Evolutionary conservation across 2,888 invertebrate genomes (phyloP), one percentile per base, ranked within the genome.

Genomic region (Amphipoea oculea): DNA sequence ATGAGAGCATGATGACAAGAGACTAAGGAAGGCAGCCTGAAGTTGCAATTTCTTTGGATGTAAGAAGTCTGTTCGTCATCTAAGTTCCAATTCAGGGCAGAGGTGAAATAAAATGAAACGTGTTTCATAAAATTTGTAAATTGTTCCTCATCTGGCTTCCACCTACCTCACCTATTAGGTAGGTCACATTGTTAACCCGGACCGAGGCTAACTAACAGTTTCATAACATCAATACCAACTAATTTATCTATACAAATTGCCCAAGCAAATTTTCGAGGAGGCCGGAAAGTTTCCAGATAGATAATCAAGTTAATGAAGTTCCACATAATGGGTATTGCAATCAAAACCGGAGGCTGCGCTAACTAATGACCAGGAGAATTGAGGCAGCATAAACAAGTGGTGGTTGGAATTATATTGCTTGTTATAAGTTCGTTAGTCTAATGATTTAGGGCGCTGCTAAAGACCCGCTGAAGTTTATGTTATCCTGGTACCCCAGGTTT

Each of bases 231-330:
- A 85, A 85, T 85, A 84, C 71, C 17, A 74, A 85, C 85, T 85
- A 77, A 83, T 85, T 69, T 36, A 73, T 81, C 72, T 62, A 72
- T 75, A 74, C 72, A 85, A 84, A 84, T 85, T 84, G 65, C 78
- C 45, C 45, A 17, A 82, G 65, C 72, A 72, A 82, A 82, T 82
- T 81, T 81, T 67, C 62, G 57, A 40, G 74, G 40, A 71, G 20
- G 20, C 69, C 72, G 74, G 78, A 73, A 85, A 84, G 78, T 84
- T 84, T 57, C 60, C 74, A 75, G 74, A 69, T 85, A 78, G 85
- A 84, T 85, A 84, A 85, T 78, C 78, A 48, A 84, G 82, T 85
- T 84, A 84, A 84, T 82, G 78, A 84, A 85, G 78, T 84, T 82
- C 78, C 68, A 73, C 68, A 85, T 85, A 84, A 84, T 84, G 82